These are phyloP conservation scores for Dipodomys spectabilis DNA, from an alignment of 2,113 vertebrate genomes.

Conservation along the genomic window DNA sequence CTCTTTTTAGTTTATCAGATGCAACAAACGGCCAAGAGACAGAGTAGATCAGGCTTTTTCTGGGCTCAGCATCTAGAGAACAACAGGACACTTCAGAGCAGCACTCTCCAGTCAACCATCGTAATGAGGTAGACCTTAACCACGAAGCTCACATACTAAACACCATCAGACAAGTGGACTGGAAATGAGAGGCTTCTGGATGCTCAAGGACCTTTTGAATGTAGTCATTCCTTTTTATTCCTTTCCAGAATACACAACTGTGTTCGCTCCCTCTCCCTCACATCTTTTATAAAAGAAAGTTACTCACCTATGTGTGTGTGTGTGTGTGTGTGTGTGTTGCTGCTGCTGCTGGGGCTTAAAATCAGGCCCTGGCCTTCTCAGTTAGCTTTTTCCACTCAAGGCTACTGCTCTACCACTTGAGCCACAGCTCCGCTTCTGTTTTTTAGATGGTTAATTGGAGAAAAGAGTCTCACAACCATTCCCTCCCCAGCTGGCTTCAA, in stretches of 20 bases:
- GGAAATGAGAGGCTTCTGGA: neutral
- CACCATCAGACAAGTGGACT: neutral
- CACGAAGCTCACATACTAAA: neutral
- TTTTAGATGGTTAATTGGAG: too few relatives aligned
- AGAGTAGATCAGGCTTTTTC: neutral
- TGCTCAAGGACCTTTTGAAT: neutral
- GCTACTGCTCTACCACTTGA: too few relatives aligned
- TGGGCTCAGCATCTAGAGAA: neutral
- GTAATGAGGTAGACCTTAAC: neutral
- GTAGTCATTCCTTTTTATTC: neutral
- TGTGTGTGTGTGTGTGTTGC: too few relatives aligned
- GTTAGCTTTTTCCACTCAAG: too few relatives aligned
- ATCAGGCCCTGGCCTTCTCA: too few relatives aligned
- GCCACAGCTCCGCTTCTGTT: too few relatives aligned
- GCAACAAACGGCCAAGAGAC: too few relatives aligned
- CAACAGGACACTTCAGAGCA: neutral
- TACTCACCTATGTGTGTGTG: neutral
- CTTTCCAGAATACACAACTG: neutral
- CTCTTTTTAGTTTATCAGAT: neutral
- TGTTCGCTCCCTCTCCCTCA: too few relatives aligned
- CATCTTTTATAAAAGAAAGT: constrained; percentile 10
- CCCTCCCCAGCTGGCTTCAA: too few relatives aligned
- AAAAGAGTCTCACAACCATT: too few relatives aligned
- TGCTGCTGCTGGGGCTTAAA: too few relatives aligned
- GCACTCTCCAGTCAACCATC: neutral